These are phyloP conservation scores for Tenualosa thibaudeaui DNA, from an alignment of 2,797 vertebrate genomes.

Conservation along the genomic window DNA sequence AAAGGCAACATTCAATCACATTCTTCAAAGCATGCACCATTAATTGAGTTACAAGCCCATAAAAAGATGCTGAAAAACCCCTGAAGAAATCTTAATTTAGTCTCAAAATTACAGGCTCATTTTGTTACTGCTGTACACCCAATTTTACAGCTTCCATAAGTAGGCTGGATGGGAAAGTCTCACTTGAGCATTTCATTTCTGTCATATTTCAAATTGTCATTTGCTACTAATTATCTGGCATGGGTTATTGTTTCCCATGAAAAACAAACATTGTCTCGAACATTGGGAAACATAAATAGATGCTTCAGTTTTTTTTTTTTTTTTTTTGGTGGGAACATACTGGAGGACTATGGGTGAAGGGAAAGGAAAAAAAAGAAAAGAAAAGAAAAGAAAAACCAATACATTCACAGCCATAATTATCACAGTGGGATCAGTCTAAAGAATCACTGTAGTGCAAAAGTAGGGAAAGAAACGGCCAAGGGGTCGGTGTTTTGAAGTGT, in stretches of 20 bases:
- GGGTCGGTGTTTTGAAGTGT: neutral
- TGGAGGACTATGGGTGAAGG: neutral
- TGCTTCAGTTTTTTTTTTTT: neutral
- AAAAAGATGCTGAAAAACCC: conserved; percentile 36
- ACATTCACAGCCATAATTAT: conserved; percentile 17
- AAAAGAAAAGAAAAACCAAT: neutral
- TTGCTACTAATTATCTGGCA: conserved; percentile 4
- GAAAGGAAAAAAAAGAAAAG: neutral
- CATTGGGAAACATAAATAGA: conserved; percentile 13
- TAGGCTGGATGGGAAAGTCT: conserved; percentile 22
- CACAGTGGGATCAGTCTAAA: neutral
- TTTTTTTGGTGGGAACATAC: neutral
- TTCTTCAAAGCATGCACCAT: conserved; percentile 47
- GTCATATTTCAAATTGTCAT: conserved; percentile 19
- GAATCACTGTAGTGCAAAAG: neutral
- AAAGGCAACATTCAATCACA: conserved; percentile 50
- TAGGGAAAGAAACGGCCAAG: neutral
- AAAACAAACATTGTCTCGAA: conserved; percentile 7
- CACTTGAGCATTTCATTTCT: conserved; percentile 17
- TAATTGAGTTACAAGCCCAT: conserved; percentile 43
- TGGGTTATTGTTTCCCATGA: conserved; percentile 18
- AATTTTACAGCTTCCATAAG: neutral
- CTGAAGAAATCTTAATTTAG: conserved; percentile 48
- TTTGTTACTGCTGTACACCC: conserved; percentile 23
- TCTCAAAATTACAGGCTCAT: conserved; percentile 41